Evolutionary conservation across 1,140 invertebrate species (phyloP).

Genomic region (Drosophila obscura): DNA sequence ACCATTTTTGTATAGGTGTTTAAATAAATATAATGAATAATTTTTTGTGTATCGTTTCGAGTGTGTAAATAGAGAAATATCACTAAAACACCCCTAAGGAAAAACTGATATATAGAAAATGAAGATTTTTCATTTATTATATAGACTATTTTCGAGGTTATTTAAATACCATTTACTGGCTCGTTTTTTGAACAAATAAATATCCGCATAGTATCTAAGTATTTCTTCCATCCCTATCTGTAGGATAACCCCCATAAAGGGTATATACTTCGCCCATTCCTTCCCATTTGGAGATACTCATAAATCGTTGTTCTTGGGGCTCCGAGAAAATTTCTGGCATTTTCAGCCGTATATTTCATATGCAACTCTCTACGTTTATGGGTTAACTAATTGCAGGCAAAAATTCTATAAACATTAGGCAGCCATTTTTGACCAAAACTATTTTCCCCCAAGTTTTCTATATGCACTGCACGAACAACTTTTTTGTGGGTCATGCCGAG

Average conservation of each 20-base stretch:
- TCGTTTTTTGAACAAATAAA: too few relatives aligned
- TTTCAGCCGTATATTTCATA: slow-evolving; percentile 43
- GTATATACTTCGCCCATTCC: background rate
- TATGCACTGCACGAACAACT: slow-evolving; percentile 18
- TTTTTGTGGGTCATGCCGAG: slow-evolving; percentile 48
- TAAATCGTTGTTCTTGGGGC: slow-evolving; percentile 31
- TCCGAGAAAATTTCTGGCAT: slow-evolving; percentile 28
- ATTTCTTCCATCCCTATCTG: too few relatives aligned
- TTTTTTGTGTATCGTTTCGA: too few relatives aligned
- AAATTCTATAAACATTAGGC: slow-evolving; percentile 37
- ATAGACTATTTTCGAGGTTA: too few relatives aligned
- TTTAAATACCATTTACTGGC: too few relatives aligned
- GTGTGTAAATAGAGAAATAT: too few relatives aligned
- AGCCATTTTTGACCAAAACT: slow-evolving; percentile 29
- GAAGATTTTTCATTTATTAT: too few relatives aligned
- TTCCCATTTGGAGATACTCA: background rate
- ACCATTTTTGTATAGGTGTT: too few relatives aligned
- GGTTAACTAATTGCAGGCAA: slow-evolving; percentile 49
- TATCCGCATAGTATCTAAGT: too few relatives aligned
- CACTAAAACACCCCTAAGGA: too few relatives aligned
- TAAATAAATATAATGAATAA: too few relatives aligned
- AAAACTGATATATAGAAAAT: too few relatives aligned
- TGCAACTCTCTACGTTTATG: slow-evolving; percentile 43
- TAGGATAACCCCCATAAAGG: background rate
- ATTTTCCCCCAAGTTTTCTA: slow-evolving; percentile 14